Evolutionary conservation across 1,140 invertebrate species (phyloP).

Genomic region (Drosophila prosaltans): DNA sequence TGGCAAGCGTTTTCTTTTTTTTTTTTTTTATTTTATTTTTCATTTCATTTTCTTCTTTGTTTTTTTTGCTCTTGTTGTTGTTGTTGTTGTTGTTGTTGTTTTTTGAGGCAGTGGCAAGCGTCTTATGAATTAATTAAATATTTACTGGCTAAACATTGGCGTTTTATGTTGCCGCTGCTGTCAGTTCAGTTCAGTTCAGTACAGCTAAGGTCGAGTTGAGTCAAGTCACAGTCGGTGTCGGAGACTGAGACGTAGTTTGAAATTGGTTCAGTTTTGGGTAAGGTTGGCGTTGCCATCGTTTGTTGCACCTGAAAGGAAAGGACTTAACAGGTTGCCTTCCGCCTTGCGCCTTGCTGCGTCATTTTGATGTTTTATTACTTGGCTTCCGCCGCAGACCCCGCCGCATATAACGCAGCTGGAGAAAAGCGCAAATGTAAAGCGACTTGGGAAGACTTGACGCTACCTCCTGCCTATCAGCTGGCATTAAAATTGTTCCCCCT

Average conservation of each 20-base stretch:
- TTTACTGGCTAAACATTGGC: slow-evolving; percentile 71
- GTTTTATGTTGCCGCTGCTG: slow-evolving; percentile 56
- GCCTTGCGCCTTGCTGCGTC: slow-evolving; percentile 63
- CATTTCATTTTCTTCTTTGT: slow-evolving; percentile 22
- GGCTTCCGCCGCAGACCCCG: slow-evolving; percentile 78
- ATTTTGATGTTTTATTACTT: slow-evolving; percentile 78
- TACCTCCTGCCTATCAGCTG: slow-evolving; percentile 24
- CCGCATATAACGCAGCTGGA: slow-evolving; percentile 36
- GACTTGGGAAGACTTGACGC: slow-evolving; percentile 1
- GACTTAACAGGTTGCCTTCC: slow-evolving; percentile 59
- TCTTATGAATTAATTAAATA: slow-evolving; percentile 79
- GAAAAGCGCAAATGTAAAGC: slow-evolving; percentile 56
- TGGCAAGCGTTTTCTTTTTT: slow-evolving; percentile 23
- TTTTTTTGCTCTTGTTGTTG: slow-evolving; percentile 18
- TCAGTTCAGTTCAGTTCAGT: background rate
- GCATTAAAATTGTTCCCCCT: slow-evolving; percentile 42
- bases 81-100: background rate
- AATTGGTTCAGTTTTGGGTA: background rate
- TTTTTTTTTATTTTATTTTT: background rate
- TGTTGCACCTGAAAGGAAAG: slow-evolving; percentile 42
- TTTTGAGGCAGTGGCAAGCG: background rate
- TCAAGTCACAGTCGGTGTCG: background rate
- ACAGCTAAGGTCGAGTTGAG: background rate
- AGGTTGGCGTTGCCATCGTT: slow-evolving; percentile 26
- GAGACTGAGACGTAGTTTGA: slow-evolving; percentile 4